phyloP scores from a whole-genome alignment of 30 jellyfish, hydroid and myxozoan genomes.

The Sanderia malayensis region DNA sequence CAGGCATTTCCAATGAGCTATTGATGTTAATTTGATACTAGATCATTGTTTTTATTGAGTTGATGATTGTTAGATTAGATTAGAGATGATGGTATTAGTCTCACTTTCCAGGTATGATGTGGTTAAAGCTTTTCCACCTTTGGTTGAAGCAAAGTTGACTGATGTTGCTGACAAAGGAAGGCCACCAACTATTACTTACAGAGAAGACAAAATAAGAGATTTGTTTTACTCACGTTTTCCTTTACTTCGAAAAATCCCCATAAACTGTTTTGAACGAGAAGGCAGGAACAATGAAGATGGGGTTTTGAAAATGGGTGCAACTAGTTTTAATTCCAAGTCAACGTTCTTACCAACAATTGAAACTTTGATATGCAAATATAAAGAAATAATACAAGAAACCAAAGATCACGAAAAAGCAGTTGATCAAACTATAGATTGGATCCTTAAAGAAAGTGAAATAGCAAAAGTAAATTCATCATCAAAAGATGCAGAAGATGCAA shows the following conservation, averaged over 20 bases:
- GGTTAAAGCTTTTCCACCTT: slow-evolving; percentile 49
- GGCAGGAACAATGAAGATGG: not conserved
- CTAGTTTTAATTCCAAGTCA: not conserved
- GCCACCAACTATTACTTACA: slow-evolving; percentile 38
- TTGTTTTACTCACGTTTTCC: slow-evolving; percentile 29
- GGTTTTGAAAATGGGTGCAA: not conserved
- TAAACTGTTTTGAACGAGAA: slow-evolving; percentile 8
- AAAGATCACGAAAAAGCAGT: slow-evolving; percentile 39
- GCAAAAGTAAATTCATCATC: slow-evolving; percentile 33
- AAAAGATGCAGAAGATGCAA: slow-evolving; percentile 9
- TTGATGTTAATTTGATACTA: too few relatives aligned
- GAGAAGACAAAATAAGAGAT: slow-evolving; percentile 47
- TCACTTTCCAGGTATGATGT: slow-evolving; percentile 55
- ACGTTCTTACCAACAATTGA: slow-evolving; percentile 34
- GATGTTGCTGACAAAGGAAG: slow-evolving; percentile 43
- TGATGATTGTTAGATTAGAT: too few relatives aligned
- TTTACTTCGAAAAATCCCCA: slow-evolving; percentile 20
- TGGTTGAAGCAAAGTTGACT: slow-evolving; percentile 21
- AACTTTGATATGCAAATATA: slow-evolving; percentile 18
- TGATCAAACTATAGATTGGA: slow-evolving; percentile 27
- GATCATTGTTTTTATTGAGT: too few relatives aligned
- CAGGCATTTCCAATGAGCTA: too few relatives aligned
- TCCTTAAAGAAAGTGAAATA: slow-evolving; percentile 18
- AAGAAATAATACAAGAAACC: not conserved
- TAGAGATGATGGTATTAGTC: too few relatives aligned